phyloP scores from a whole-genome alignment of 2,888 invertebrate species.

The Eledona agricola region DNA sequence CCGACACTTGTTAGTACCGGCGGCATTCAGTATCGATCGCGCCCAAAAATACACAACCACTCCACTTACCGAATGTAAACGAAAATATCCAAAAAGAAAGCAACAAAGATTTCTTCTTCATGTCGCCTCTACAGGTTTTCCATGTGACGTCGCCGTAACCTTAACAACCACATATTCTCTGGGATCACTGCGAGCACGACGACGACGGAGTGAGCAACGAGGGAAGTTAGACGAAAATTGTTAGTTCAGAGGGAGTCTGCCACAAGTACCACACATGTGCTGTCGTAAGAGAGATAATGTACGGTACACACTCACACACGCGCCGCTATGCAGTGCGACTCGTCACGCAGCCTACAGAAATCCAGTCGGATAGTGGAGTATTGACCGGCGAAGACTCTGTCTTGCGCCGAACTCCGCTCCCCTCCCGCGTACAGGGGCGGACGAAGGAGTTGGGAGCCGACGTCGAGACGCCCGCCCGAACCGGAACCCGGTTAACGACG shows the following conservation, averaged over 20 bases:
- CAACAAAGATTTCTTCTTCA: conserved; percentile 40
- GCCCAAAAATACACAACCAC: neutral
- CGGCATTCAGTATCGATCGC: too few relatives aligned
- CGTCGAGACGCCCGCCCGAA: conserved; percentile 21
- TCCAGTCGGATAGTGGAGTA: conserved; percentile 43
- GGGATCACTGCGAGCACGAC: conserved; percentile 15
- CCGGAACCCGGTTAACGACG: neutral
- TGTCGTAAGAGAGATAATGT: conserved; percentile 23
- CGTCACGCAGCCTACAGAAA: conserved; percentile 31
- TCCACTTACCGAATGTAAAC: conserved; percentile 48
- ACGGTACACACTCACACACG: conserved; percentile 21
- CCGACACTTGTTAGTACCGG: conserved; percentile 10
- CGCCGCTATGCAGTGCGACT: conserved; percentile 24
- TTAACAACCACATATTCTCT: conserved; percentile 35
- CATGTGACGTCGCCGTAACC: conserved; percentile 37
- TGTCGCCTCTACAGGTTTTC: conserved; percentile 37
- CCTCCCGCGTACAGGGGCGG: conserved; percentile 39
- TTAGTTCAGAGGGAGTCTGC: conserved; percentile 10
- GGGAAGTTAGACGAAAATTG: conserved; percentile 1
- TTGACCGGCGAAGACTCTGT: conserved; percentile 48
- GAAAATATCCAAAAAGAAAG: conserved; percentile 50
- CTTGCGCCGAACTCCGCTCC: conserved; percentile 46
- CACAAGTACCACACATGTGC: conserved; percentile 35
- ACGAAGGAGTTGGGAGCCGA: conserved; percentile 24
- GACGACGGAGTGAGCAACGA: too few relatives aligned